phyloP scores from a whole-genome alignment of 2,797 vertebrate genomes.

The Scleropages formosus region DNA sequence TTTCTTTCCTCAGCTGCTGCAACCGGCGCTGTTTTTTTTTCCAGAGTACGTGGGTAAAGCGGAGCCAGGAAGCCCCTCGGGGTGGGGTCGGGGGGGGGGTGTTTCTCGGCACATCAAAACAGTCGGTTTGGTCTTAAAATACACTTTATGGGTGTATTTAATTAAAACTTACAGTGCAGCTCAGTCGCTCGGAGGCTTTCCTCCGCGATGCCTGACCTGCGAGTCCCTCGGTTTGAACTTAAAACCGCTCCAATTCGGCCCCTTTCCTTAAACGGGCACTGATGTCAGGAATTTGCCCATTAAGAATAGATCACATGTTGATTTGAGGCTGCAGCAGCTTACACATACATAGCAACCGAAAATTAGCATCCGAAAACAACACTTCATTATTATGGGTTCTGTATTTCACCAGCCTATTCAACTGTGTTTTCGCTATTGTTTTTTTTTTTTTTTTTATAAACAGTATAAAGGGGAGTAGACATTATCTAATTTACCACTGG shows the following conservation, averaged over 20 bases:
- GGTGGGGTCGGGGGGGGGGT: conserved; percentile 37
- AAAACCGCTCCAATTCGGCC: conserved; percentile 42
- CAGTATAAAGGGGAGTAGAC: conserved; percentile 34
- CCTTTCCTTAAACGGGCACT: conserved; percentile 45
- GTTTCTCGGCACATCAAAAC: conserved; percentile 64
- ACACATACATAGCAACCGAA: conserved; percentile 34
- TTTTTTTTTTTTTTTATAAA: conserved; percentile 32
- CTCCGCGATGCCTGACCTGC: conserved; percentile 49
- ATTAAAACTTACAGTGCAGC: conserved; percentile 60
- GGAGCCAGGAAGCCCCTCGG: conserved; percentile 53
- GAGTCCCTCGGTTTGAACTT: conserved; percentile 51
- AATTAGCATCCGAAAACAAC: conserved; percentile 33
- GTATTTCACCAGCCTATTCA: conserved; percentile 36
- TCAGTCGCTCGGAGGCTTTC: conserved; percentile 44
- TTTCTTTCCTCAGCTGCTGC: conserved; percentile 38
- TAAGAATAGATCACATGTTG: conserved; percentile 40
- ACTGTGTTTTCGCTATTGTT: conserved; percentile 31
- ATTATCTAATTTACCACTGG: conserved; percentile 48
- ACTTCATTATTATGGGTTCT: conserved; percentile 34
- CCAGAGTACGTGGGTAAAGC: conserved; percentile 59
- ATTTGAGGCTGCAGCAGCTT: conserved; percentile 26
- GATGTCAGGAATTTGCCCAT: conserved; percentile 49
- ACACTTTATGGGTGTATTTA: conserved; percentile 65
- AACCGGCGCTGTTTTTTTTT: conserved; percentile 45
- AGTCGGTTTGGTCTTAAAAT: conserved; percentile 64